Base-by-base conservation (phyloP, 2,113 vertebrate genomes). In the Rana temporaria region DNA sequence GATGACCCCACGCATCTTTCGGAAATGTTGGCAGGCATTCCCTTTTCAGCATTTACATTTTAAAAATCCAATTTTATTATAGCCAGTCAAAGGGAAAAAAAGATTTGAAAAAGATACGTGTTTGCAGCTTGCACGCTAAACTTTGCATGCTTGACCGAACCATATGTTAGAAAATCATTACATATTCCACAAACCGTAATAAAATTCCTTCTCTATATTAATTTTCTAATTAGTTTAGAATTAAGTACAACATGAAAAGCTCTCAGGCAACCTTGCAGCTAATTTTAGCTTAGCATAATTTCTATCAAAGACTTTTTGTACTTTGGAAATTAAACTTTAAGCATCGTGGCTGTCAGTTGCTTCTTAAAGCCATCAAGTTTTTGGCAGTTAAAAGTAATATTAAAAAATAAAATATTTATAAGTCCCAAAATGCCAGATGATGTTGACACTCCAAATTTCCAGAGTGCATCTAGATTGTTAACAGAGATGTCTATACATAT, bases 191-290 rank as follows among this genome's bases (percentile, higher is more conserved):
- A 72, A 26, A 68, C 59, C 30, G 57, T 26, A 17, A 18, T 68
- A 56, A 30, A 82, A 62, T 18, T 18, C 64, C 59, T 30, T 62
- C 9, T 81, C 57, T 55, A 56, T 55, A 53, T 53, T 84, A 81
- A 80, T 64, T 66, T 76, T 60, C 77, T 76, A 60, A 81, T 84
- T 77, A 74, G 68, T 84, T 85, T 64, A 82, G 80, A 82, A 60
- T 70, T 59, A 59, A 0, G 20, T 16, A 4, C 48, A 42, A 79
- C 6, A 79, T 79, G 52, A 70, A 30, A 85, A 15, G n/a, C 0
- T 14, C 4, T 74, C 55, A 62, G 8, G 38, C 53, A 85, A 73
- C 55, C 79, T 82, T 69, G 64, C 70, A 34, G 3, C 73, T 85
- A 59, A 24, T 15, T 11, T 82, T 84, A 79, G 26, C 7, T n/a